These are phyloP conservation scores for Podarcis lilfordi DNA, from an alignment of 2,797 vertebrate genomes.

Conservation along the genomic window DNA sequence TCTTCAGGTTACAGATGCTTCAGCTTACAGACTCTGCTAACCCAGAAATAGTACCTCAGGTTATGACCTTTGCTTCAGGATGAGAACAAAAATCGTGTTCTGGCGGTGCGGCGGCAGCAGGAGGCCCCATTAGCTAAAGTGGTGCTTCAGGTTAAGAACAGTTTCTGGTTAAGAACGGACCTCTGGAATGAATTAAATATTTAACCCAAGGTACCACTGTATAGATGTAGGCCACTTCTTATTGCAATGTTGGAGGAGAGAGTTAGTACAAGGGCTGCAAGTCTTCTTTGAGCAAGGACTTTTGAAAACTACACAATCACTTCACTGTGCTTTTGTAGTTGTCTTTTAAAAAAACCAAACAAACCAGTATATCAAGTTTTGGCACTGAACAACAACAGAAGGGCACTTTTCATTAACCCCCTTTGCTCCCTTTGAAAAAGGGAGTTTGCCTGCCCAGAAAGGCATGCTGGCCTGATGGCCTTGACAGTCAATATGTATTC, in stretches of 20 bases:
- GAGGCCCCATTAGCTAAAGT: too few relatives aligned
- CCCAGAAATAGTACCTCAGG: too few relatives aligned
- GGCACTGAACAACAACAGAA: neutral
- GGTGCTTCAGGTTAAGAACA: too few relatives aligned
- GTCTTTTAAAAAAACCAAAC: constrained; percentile 5
- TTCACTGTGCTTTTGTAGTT: constrained; percentile 56
- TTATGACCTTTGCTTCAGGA: too few relatives aligned
- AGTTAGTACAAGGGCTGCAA: constrained; percentile 47
- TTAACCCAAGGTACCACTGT: too few relatives aligned
- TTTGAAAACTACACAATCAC: constrained; percentile 60
- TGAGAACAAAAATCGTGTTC: too few relatives aligned
- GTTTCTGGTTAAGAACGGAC: too few relatives aligned
- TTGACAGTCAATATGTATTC: neutral
- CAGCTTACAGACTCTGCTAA: too few relatives aligned
- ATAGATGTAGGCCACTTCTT: constrained; percentile 16
- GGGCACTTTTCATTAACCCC: too few relatives aligned
- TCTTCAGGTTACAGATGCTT: too few relatives aligned
- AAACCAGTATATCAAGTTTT: constrained; percentile 54
- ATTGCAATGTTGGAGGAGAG: constrained; percentile 30
- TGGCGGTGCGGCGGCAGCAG: too few relatives aligned
- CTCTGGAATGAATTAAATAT: too few relatives aligned
- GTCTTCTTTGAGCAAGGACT: constrained; percentile 64
- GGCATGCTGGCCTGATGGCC: neutral
- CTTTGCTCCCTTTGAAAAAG: neutral
- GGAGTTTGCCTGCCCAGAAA: neutral